phyloP scores from a whole-genome alignment of 2,888 invertebrate species.

The Epinotia ramella region DNA sequence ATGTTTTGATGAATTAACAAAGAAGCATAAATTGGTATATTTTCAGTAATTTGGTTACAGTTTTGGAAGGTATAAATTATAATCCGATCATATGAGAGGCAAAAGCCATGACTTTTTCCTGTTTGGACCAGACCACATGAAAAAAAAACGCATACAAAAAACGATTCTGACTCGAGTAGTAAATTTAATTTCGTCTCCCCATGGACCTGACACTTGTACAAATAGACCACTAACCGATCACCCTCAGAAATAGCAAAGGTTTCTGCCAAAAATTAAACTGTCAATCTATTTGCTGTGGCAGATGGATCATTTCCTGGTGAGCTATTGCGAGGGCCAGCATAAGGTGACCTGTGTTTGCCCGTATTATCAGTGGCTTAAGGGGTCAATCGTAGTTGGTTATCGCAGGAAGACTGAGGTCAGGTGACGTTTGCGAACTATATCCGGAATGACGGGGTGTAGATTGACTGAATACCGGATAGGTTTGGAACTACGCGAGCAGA shows the following conservation, averaged over 20 bases:
- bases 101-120: no score
- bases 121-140: no score
- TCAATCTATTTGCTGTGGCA: constrained; percentile 70
- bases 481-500: constrained; percentile 22
- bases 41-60: no score
- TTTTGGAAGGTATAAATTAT: no score
- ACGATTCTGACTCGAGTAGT: not conserved
- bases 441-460: constrained; percentile 52
- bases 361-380: constrained; percentile 29
- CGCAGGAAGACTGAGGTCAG: constrained; percentile 71
- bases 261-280: constrained; percentile 65
- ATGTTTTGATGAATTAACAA: no score
- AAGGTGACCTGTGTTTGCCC: constrained; percentile 50
- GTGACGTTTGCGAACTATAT: constrained; percentile 65
- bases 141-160: not conserved
- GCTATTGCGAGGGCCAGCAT: constrained; percentile 53
- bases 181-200: not conserved
- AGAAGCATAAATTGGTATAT: no score
- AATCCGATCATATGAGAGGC: no score
- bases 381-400: constrained; percentile 58
- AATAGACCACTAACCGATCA: constrained; percentile 30
- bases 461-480: constrained; percentile 39
- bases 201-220: not conserved
- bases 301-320: constrained; percentile 69
- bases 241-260: constrained; percentile 34